Base-by-base conservation (phyloP, 2,113 vertebrate species). In the Corynorhinus townsendii region DNA sequence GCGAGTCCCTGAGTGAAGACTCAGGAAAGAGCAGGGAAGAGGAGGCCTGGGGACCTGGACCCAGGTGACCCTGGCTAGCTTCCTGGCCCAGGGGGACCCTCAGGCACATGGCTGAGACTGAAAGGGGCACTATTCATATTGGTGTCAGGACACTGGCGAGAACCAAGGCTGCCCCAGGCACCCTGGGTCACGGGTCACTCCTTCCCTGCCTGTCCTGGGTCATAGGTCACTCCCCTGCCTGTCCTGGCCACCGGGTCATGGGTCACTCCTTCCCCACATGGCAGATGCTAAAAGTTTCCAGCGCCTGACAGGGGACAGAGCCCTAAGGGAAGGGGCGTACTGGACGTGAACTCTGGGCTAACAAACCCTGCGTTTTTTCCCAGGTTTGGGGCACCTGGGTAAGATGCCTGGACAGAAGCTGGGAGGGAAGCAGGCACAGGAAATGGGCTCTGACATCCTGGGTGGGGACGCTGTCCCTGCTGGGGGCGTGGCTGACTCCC, bases 61-160 rank as follows among this genome's bases (percentile, higher is more conserved):
- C 4, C 49, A 4, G 59, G 28, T 0, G 3, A 4, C 4, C 1
- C 33, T 7, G 64, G 43, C 0, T 52, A 54, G 38, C 30, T 2
- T 10, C 62, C 66, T 16, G 59, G 22, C 26, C 8, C 3, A 1
- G 40, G 24, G 38, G 11, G 79, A 73, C 38, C 11, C 0, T 1
- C 4, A 10, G 0, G 9, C 49, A 15, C 2, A 0, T 26, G 56
- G 30, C 2, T 0, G n/a, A 38, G 38, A 28, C 30, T 0, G 35
- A 79, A 64, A 47, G 33, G 7, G n/a, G 7, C 5, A 4, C 33
- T 24, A 0, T 24, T 20, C 28, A 14, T 16, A 11, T 19, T 69
- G 5, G 20, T 2, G 28, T 7, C 1, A 66, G 62, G 79, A 47
- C 28, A 11, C 20, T 3, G 19, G 56, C 17, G 19, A 5, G 40